Evolutionary conservation across 2,113 vertebrate species (phyloP), one percentile per base, ranked within the genome.

Genomic region (Crotalus horridus): DNA sequence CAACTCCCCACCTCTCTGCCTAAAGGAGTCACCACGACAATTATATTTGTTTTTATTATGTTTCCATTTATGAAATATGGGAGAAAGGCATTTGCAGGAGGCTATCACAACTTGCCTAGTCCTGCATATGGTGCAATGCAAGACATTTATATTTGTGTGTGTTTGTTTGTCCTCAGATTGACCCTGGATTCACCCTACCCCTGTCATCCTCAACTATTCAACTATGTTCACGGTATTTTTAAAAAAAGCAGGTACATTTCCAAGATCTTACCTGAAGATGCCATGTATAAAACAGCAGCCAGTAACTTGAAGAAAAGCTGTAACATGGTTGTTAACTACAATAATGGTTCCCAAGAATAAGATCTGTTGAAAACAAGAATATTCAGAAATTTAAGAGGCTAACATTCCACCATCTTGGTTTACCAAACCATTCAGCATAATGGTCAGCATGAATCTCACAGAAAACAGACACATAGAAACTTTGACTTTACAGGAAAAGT

Each of bases 251-350:
- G 9, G 33, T 13, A 39, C 26, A n/a, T 53, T 81, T 53, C 15
- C 89, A 51, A 26, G 29, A 64, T 39, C 86, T 93, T 93, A 93
- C 88, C 92, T 20, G 88, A 46, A 59, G 92, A 59, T 15, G 59
- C 43, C 26, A 90, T 23, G 43, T 53, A 90, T 55, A 90, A 59
- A 26, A 93, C 5, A 43, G 55, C 74, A 21, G 55, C 9, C 43
- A 90, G 43, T 5, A 93, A 29, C n/a, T 55, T 13, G n/a, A 46
- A 48, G 33, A 88, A 43, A 55, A 6, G 11, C 26, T 26, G 26
- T 3, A 53, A 29, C 87, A 29, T 89, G 59, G 26, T 74, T 17
- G 13, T 29, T 54, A 12, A 81, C 74, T 4, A n/a, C 1, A 17
- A 12, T 33, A 43, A 87, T 92, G 55, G 9, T 89, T 33, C 26